These are phyloP conservation scores for Ephialtes manifestator DNA, from an alignment of 2,888 invertebrate genomes.

Conservation along the genomic window DNA sequence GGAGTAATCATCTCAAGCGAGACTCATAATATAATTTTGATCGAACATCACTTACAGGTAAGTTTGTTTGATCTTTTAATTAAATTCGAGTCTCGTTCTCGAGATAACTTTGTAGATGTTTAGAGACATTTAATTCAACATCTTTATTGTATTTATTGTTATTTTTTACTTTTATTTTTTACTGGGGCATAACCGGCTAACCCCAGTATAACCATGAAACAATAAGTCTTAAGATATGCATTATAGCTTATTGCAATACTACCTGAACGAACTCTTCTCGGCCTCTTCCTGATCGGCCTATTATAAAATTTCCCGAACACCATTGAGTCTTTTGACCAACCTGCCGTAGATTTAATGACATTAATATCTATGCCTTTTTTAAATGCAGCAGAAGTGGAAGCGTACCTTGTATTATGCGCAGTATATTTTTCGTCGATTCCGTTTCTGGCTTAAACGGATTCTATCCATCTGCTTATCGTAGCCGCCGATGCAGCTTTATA, in stretches of 20 bases:
- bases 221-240: background rate
- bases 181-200: background rate
- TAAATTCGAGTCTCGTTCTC: too few species aligned
- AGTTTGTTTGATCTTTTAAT: too few species aligned
- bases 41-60: too few species aligned
- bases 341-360: background rate
- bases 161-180: background rate
- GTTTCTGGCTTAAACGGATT: background rate
- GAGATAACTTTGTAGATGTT: too few species aligned
- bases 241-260: background rate
- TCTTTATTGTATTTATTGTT: too few species aligned
- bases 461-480: background rate
- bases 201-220: background rate
- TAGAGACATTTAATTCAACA: too few species aligned
- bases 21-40: too few species aligned
- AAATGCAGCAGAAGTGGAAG: background rate
- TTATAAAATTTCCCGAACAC: constrained; percentile 2
- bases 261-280: background rate
- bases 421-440: background rate
- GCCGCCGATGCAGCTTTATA: background rate
- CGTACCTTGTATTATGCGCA: background rate
- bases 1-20: too few species aligned
- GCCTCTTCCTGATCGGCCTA: background rate
- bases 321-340: background rate
- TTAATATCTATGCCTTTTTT: background rate